These are phyloP conservation scores for Cygnus buccinator DNA, from an alignment of 2,113 vertebrate genomes.

Conservation along the genomic window DNA sequence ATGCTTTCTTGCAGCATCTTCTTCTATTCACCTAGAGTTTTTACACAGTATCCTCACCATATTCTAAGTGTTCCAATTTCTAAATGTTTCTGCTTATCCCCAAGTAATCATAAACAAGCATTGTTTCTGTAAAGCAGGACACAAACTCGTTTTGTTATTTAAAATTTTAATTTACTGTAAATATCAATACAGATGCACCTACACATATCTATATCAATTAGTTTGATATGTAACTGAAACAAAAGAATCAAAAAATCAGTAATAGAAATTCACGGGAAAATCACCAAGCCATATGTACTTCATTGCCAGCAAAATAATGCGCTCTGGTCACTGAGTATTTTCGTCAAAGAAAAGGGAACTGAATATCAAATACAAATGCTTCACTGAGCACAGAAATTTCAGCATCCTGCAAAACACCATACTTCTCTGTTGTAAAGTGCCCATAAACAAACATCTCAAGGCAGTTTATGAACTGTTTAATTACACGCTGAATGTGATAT, in stretches of 20 bases:
- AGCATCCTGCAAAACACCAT: background rate
- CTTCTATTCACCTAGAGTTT: background rate
- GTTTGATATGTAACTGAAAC: background rate
- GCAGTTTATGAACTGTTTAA: conserved; percentile 65
- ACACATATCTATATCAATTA: background rate
- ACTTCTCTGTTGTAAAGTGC: background rate
- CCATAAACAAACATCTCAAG: conserved; percentile 51
- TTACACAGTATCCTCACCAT: background rate
- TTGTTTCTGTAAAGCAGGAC: background rate
- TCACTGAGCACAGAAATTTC: background rate
- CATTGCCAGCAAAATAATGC: background rate
- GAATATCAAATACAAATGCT: background rate
- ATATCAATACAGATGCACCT: background rate
- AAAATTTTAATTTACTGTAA: background rate
- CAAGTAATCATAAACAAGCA: background rate
- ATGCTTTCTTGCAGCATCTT: background rate
- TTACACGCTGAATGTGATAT: conserved; percentile 20
- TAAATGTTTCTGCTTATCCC: background rate
- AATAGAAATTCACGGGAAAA: background rate
- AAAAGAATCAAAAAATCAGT: background rate
- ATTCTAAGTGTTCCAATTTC: background rate
- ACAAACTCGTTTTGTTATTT: background rate
- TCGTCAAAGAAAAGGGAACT: background rate
- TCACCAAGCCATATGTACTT: background rate
- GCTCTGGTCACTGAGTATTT: background rate